Conservation (phyloP, 1,140 invertebrate genomes). For the Drosophila lini region DNA sequence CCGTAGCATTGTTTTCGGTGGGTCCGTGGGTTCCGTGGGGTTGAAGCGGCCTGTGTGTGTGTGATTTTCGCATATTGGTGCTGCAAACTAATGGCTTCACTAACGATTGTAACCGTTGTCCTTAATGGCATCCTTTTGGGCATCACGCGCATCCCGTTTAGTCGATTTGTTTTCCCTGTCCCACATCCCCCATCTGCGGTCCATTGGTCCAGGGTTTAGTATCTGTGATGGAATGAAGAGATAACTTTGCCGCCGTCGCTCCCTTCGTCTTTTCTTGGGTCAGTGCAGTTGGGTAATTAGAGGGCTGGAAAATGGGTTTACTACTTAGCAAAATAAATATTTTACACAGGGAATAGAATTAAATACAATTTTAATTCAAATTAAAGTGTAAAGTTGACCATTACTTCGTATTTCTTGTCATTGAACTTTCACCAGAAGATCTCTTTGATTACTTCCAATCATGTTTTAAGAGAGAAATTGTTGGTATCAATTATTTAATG, state of each 20-base stretch:
- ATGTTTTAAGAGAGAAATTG: no score
- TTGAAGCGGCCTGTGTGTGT: constrained; percentile 31
- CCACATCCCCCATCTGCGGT: constrained; percentile 17
- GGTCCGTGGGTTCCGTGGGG: constrained; percentile 17
- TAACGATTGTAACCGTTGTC: constrained; percentile 82
- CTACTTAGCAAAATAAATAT: constrained; percentile 8
- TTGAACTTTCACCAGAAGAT: no score
- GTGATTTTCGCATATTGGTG: constrained; percentile 80
- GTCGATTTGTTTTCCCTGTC: constrained; percentile 50
- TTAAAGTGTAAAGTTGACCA: background rate
- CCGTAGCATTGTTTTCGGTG: constrained; percentile 27
- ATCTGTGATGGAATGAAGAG: constrained; percentile 50
- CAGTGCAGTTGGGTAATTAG: constrained; percentile 55
- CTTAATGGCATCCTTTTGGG: constrained; percentile 79
- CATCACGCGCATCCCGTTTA: constrained; percentile 67
- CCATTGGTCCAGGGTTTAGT: constrained; percentile 38
- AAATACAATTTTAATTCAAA: background rate
- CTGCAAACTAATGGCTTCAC: constrained; percentile 79
- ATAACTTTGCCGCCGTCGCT: constrained; percentile 8
- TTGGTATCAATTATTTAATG: background rate
- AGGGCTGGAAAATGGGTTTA: background rate
- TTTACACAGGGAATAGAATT: background rate
- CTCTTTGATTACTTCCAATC: background rate
- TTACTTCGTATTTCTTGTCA: no score
- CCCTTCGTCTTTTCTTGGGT: constrained; percentile 12